Conservation (phyloP, 2,888 invertebrate species). For the Lasioglossum marginatum region DNA sequence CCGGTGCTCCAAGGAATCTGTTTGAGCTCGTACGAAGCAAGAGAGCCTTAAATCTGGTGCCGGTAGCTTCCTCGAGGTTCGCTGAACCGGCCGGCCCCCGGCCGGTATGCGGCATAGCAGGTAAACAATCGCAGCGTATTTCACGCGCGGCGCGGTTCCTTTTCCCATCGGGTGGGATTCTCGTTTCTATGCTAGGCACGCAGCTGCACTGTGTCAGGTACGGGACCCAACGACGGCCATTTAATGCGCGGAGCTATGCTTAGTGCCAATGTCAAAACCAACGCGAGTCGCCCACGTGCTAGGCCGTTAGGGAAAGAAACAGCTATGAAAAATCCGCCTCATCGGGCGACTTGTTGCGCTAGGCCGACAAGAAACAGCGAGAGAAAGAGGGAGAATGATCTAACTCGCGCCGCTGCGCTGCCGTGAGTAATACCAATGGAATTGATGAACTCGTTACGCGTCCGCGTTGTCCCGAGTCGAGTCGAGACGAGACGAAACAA, state of each 20-base stretch:
- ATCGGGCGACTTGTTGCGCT: conserved; percentile 66
- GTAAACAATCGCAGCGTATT: conserved; percentile 6
- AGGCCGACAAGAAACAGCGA: background rate
- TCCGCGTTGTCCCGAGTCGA: background rate
- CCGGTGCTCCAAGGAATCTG: background rate
- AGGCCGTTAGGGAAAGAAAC: conserved; percentile 30
- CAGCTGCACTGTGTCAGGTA: conserved; percentile 10
- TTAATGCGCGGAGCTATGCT: conserved; percentile 59
- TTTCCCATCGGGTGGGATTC: background rate
- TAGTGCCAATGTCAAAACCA: conserved; percentile 79
- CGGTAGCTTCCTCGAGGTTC: background rate
- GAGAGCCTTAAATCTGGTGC: background rate
- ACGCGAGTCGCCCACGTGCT: conserved; percentile 73
- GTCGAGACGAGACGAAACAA: background rate
- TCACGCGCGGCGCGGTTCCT: conserved; percentile 5
- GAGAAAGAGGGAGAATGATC: background rate
- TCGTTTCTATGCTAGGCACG: background rate
- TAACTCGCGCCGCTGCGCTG: conserved; percentile 36
- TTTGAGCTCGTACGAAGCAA: background rate
- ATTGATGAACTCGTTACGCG: conserved; percentile 74
- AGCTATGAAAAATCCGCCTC: conserved; percentile 49
- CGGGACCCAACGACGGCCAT: conserved; percentile 43
- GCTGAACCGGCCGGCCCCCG: background rate
- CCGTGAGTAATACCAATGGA: conserved; percentile 75
- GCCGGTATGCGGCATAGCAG: background rate